Base-by-base conservation (phyloP, 2,888 invertebrate genomes). In the Amphipoea oculea region DNA sequence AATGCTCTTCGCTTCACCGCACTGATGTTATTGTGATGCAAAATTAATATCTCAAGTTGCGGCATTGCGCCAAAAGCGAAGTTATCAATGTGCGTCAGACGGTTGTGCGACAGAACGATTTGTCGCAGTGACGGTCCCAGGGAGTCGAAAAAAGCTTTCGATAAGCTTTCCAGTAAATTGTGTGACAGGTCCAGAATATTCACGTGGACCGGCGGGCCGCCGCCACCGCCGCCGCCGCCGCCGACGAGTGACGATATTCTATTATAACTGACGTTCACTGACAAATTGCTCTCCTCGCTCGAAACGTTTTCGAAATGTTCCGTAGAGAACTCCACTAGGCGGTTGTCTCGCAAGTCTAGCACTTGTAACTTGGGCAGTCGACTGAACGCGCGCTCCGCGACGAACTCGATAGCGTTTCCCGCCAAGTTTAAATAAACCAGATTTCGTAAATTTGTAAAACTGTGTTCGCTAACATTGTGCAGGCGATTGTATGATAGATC, bases 401-500 rank as follows among this genome's bases (percentile, higher is more conserved):
- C 97, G 62, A 96, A 96, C 51, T 96, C 96, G 70, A 99, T 95
- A 40, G 97, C 95, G 93, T 99, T 99, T 87, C 98, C 98, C 4
- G 98, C 98, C 81, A 99, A 94, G 90, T 98, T 98, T 76, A 99
- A 95, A 82, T 98, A 98, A 67, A 97, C 97, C 78, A 99, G 96
- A 89, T 97, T 98, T 20, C 97, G 97, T 91, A 99, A 97, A 92
- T 98, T 97, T 70, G 96, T 96, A 89, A 99, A 98, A 23, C 98
- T 97, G 74, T 97, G 97, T 54, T 97, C 97, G 79, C 97, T 97
- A 11, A 99, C 94, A 65, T 96, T 95, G 74, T 96, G 96, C 79
- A 99, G 97, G 84, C 97, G 97, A 91, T 99, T 98, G 29, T 98
- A 98, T 7, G 98, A 98, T 62, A 99, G 92, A 87, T 98, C 98